These are phyloP conservation scores for Perithous albicinctus DNA, from an alignment of 2,888 invertebrate genomes.

Conservation along the genomic window DNA sequence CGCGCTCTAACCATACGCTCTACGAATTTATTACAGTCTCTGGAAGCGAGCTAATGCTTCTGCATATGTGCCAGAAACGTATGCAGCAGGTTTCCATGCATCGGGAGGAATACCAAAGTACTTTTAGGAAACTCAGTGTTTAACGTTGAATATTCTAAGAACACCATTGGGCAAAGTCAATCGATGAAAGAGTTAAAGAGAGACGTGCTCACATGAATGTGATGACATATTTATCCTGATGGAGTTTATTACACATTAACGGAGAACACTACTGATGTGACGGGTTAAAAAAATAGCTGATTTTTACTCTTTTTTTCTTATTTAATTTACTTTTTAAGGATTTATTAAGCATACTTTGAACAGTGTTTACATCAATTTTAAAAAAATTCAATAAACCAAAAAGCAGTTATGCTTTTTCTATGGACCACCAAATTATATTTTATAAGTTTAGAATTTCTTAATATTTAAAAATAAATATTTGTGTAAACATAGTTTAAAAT, in stretches of 20 bases:
- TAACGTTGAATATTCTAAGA: slow-evolving; percentile 48
- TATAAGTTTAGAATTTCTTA: too few species aligned
- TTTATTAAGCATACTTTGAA: too few species aligned
- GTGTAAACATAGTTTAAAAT: too few species aligned
- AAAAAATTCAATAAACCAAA: too few species aligned
- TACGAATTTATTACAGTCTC: slow-evolving; percentile 57
- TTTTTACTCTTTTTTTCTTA: too few species aligned
- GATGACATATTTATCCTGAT: slow-evolving; percentile 22
- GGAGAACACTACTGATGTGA: not conserved
- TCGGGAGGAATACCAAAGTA: slow-evolving; percentile 65
- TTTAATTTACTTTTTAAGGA: too few species aligned
- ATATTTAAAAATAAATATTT: too few species aligned
- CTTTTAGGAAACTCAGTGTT: slow-evolving; percentile 62
- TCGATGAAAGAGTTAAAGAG: slow-evolving; percentile 60
- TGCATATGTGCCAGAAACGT: slow-evolving; percentile 46
- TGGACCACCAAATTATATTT: too few species aligned
- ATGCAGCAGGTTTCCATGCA: slow-evolving; percentile 53
- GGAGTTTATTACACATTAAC: not conserved
- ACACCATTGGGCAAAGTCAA: slow-evolving; percentile 53
- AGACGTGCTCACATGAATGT: slow-evolving; percentile 13
- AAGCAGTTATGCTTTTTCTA: too few species aligned
- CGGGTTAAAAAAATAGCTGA: too few species aligned
- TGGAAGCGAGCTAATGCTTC: slow-evolving; percentile 4
- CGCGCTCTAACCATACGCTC: slow-evolving; percentile 42
- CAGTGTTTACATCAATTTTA: too few species aligned